Evolutionary conservation across 2,113 vertebrate genomes (phyloP).

Genomic region (Barnardius zonarius): DNA sequence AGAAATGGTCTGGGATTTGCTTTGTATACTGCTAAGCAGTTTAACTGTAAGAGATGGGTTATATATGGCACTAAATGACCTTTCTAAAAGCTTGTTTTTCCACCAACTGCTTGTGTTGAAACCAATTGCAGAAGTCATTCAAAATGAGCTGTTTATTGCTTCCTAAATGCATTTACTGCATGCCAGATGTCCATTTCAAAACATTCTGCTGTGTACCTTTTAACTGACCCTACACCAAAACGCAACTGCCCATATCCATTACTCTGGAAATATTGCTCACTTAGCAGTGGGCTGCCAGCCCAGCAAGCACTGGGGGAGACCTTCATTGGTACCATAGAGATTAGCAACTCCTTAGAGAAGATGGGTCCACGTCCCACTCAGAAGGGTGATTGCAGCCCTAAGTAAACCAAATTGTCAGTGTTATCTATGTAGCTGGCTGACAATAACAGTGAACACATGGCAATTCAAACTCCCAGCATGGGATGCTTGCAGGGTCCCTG

Average conservation of each 20-base stretch:
- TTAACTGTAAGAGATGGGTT: conserved; percentile 62
- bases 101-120: conserved; percentile 67
- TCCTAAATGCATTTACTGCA: conserved; percentile 69
- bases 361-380: neutral
- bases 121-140: conserved; percentile 71
- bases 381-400: neutral
- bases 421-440: neutral
- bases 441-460: neutral
- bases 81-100: conserved; percentile 72
- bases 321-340: neutral
- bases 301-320: neutral
- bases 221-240: conserved; percentile 11
- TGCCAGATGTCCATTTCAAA: conserved; percentile 70
- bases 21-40: conserved; percentile 56
- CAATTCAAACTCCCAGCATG: neutral
- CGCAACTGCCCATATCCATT: neutral
- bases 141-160: conserved; percentile 74
- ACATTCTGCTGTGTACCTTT: conserved; percentile 46
- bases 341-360: neutral
- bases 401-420: neutral
- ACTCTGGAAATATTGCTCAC: neutral
- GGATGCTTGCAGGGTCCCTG: neutral
- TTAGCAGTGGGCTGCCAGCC: neutral
- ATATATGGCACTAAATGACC: conserved; percentile 64
- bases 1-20: conserved; percentile 52